Conservation (phyloP, 2,797 vertebrate species). For the Sciurus vulgaris region DNA sequence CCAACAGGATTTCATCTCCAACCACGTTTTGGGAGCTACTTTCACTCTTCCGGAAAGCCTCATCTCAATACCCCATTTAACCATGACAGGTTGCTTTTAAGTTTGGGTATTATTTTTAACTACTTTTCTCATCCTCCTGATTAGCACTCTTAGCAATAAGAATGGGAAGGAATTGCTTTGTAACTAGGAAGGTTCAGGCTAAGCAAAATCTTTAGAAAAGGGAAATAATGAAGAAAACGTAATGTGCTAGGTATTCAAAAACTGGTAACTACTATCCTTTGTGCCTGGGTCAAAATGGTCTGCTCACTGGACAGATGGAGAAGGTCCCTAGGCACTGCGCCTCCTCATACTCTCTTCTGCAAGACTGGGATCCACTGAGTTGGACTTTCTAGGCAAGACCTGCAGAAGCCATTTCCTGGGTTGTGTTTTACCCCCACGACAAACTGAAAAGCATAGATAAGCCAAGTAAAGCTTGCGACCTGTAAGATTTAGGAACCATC, state of each 20-base stretch:
- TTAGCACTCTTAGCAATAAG: not conserved
- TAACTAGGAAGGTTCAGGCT: not conserved
- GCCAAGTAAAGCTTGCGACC: not conserved
- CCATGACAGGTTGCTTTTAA: not conserved
- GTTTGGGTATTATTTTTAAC: not conserved
- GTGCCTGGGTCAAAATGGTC: not conserved
- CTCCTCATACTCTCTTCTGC: not conserved
- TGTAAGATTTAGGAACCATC: not conserved
- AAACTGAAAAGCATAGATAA: not conserved
- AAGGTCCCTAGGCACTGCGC: not conserved
- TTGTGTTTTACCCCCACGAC: not conserved
- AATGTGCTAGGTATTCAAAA: not conserved
- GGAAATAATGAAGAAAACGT: not conserved
- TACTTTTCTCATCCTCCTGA: not conserved
- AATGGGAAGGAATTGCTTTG: not conserved
- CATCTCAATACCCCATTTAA: not conserved
- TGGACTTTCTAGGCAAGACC: not conserved
- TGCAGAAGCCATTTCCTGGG: not conserved
- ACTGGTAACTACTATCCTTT: not conserved
- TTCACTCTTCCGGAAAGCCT: not conserved
- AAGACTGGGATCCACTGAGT: not conserved
- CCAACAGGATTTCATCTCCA: not conserved
- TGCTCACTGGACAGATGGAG: not conserved
- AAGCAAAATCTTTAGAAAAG: not conserved
- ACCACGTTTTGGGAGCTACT: not conserved